Conservation (phyloP, 92 coral and sea anemone genomes). For the Pocillopora meandrina region DNA sequence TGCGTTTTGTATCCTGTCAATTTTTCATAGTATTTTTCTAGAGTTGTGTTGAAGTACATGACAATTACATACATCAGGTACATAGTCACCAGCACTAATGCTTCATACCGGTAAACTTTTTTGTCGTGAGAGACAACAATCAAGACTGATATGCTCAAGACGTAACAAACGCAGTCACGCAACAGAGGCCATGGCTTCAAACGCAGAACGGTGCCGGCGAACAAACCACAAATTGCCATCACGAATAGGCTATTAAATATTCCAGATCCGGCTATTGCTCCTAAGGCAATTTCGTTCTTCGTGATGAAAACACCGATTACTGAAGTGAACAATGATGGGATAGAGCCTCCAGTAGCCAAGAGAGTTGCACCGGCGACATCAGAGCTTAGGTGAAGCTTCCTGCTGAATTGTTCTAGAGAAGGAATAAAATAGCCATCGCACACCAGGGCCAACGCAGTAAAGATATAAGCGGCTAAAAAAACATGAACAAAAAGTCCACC, state of each 20-base stretch:
- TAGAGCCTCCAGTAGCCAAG: slow-evolving; percentile 86
- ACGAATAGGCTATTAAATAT: slow-evolving; percentile 76
- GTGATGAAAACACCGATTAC: slow-evolving; percentile 84
- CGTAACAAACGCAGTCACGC: slow-evolving; percentile 68
- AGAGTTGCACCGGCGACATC: slow-evolving; percentile 88
- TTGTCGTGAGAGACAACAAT: slow-evolving; percentile 66
- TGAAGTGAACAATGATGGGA: slow-evolving; percentile 79
- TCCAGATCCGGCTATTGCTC: slow-evolving; percentile 79
- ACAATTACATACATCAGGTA: slow-evolving; percentile 65
- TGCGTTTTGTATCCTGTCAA: neutral
- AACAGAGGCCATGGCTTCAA: slow-evolving; percentile 78
- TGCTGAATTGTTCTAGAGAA: slow-evolving; percentile 68
- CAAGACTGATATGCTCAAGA: slow-evolving; percentile 67
- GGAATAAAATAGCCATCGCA: slow-evolving; percentile 84
- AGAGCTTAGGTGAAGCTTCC: slow-evolving; percentile 44
- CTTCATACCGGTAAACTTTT: slow-evolving; percentile 84
- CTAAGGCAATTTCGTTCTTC: slow-evolving; percentile 80
- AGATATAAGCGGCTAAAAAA: slow-evolving; percentile 61
- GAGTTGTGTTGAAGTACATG: slow-evolving; percentile 68
- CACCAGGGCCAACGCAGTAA: slow-evolving; percentile 62
- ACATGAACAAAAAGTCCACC: slow-evolving; percentile 65
- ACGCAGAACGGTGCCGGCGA: slow-evolving; percentile 58
- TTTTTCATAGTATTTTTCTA: slow-evolving; percentile 40
- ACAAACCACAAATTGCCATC: slow-evolving; percentile 75
- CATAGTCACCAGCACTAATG: slow-evolving; percentile 62